A percentile compares a stretch with the other conserved stretches of the same genome.
Evolutionary conservation across 2,888 invertebrate species (phyloP).

Genomic region (Papilio demoleus): DNA sequence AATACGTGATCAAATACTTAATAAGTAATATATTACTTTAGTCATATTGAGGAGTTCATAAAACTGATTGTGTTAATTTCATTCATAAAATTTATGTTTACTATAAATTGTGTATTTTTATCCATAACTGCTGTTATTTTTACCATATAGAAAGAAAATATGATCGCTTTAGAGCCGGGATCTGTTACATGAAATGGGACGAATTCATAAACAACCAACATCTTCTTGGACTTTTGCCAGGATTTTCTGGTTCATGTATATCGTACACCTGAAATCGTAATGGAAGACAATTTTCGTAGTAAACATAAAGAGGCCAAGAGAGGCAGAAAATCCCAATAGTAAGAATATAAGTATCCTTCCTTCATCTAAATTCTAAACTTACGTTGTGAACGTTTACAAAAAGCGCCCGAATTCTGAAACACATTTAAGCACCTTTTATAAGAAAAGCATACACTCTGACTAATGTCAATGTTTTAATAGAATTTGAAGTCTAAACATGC

Average conservation of each 20-base stretch:
- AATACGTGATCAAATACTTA: too few relatives aligned
- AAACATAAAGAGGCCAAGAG: constrained; percentile 38
- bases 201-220: constrained; percentile 63
- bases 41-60: neutral
- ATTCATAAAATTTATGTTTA: neutral
- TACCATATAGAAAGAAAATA: constrained; percentile 3
- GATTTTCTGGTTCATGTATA: constrained; percentile 23
- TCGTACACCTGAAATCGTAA: constrained; percentile 34
- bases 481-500: too few relatives aligned
- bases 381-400: too few relatives aligned
- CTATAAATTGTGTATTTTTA: neutral
- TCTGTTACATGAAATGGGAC: constrained; percentile 46
- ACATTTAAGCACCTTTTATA: too few relatives aligned
- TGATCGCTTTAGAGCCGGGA: neutral
- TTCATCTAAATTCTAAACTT: neutral
- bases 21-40: neutral
- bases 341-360: neutral
- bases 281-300: constrained; percentile 25
- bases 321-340: constrained; percentile 27
- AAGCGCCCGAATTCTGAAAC: too few relatives aligned
- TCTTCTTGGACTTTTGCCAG: constrained; percentile 69
- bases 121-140: constrained; percentile 1
- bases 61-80: neutral
- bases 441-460: too few relatives aligned
- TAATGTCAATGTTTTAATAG: too few relatives aligned